Base-by-base conservation (phyloP, 2,888 invertebrate species). In the Cistogaster globosa region DNA sequence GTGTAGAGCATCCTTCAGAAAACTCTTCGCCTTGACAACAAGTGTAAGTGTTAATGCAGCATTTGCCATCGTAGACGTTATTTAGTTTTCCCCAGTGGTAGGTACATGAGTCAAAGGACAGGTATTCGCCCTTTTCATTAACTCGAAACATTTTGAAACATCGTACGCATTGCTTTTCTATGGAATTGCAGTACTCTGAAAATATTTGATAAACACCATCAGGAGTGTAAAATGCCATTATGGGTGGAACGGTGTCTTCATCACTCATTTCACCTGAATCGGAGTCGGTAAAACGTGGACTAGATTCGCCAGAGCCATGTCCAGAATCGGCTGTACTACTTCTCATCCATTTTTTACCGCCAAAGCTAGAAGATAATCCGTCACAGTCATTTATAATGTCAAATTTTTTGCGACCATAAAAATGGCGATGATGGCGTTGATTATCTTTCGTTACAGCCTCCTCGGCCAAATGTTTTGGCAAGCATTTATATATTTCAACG, bases 11-110 rank as follows among this genome's bases (percentile, higher is more conserved):
- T 0, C 97, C 97, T 58, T 92, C 91, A 0, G 94, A 92, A 11
- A 87, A 86, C 0, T 93, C 92, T 36, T 86, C 88, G 14, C 87
- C 81, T 38, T 93, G 92, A 90, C 97, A 97, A 89, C 97, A 97
- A 11, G 94, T 93, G 92, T 95, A 96, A 16, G 88, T 88, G 32
- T 86, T 83, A 3, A 68, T 79, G 18, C 76, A 86, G 22, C 88
- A 87, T 26, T 90, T 88, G 8, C 87, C 83, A 75, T 88, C 87
- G 77, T 93, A 93, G 32, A 92, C 92, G 62, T 93, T 93, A 90
- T 94, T 94, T n/a, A 96, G 92, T 88, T 96, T 96, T 26, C 98
- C 98, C 96, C 97, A 97, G 91, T 99, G 99, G 91, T 97, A 97
- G 20, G 94, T 90, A 93, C 99, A 99, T 79, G 94, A 93, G 87